phyloP scores from a whole-genome alignment of 2,888 invertebrate genomes.

The Apamea anceps region DNA sequence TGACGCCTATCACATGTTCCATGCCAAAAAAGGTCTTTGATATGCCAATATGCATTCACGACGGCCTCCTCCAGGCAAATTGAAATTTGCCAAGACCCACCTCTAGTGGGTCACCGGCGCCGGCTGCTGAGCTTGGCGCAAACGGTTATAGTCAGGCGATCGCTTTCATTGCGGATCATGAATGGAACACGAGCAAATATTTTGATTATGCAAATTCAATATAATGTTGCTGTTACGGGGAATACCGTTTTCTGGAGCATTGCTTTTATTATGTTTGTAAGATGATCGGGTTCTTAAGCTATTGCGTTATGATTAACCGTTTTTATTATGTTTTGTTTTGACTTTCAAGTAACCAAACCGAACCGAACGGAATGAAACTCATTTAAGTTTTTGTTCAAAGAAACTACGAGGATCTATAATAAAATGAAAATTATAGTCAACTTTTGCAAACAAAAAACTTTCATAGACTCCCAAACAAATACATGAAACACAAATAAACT shows the following conservation, averaged over 20 bases:
- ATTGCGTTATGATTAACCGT: neutral
- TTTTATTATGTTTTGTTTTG: neutral
- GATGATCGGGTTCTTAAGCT: neutral
- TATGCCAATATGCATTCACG: conserved; percentile 81
- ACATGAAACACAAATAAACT: conserved; percentile 1
- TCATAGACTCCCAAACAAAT: neutral
- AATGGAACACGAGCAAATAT: conserved; percentile 40
- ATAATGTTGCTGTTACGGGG: conserved; percentile 29
- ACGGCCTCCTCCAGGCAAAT: conserved; percentile 77
- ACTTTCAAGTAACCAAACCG: neutral
- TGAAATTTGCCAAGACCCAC: conserved; percentile 75
- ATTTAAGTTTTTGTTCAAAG: neutral
- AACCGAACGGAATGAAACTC: too few species aligned
- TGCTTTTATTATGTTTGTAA: conserved; percentile 21
- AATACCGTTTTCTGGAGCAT: conserved; percentile 10
- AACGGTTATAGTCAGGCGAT: conserved; percentile 63
- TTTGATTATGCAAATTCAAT: conserved; percentile 49
- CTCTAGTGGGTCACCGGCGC: conserved; percentile 57
- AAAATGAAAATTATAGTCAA: neutral
- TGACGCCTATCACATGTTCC: conserved; percentile 40
- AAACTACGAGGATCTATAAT: neutral
- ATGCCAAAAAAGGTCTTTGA: conserved; percentile 71
- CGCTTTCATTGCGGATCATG: conserved; percentile 52
- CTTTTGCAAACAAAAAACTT: neutral
- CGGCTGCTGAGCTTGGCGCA: conserved; percentile 63